Evolutionary conservation across 2,888 invertebrate species (phyloP).

Genomic region (Cryptocephalus moraei): DNA sequence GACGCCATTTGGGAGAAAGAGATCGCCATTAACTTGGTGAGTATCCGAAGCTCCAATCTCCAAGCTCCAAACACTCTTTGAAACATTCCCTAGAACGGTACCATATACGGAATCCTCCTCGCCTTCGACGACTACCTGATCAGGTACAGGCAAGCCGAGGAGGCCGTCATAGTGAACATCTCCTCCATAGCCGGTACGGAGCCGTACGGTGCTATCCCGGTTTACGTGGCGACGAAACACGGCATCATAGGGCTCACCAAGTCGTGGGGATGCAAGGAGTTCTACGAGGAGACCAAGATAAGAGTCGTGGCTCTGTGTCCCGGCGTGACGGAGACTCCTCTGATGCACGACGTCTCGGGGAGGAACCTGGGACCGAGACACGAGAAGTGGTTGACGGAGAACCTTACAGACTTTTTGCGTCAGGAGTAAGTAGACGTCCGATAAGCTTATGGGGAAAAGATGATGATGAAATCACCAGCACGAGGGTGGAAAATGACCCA

Average conservation of each 20-base stretch:
- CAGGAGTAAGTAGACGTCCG: slow-evolving; percentile 12
- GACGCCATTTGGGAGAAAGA: slow-evolving; percentile 18
- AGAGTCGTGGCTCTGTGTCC: slow-evolving; percentile 44
- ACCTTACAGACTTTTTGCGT: neutral
- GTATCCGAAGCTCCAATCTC: slow-evolving; percentile 1
- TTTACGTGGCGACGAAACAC: slow-evolving; percentile 17
- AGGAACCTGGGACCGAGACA: slow-evolving; percentile 14
- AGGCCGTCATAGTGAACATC: slow-evolving; percentile 18
- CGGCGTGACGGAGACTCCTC: slow-evolving; percentile 39
- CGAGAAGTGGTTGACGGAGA: slow-evolving; percentile 7
- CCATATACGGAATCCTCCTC: slow-evolving; percentile 15
- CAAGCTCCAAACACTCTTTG: too few species aligned
- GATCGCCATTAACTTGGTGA: slow-evolving; percentile 19
- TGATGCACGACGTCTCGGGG: slow-evolving; percentile 20
- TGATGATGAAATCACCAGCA: too few species aligned
- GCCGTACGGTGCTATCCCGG: slow-evolving; percentile 8
- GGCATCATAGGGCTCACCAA: slow-evolving; percentile 15
- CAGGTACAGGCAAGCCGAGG: slow-evolving; percentile 15
- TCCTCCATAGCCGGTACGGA: slow-evolving; percentile 14
- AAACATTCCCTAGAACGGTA: slow-evolving; percentile 13
- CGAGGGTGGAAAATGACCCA: too few species aligned
- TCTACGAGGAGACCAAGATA: slow-evolving; percentile 37
- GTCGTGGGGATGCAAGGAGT: slow-evolving; percentile 13
- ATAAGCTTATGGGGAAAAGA: too few species aligned
- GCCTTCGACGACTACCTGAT: slow-evolving; percentile 16